phyloP scores from a whole-genome alignment of 2,797 vertebrate genomes.

The Sebastolobus alascanus region DNA sequence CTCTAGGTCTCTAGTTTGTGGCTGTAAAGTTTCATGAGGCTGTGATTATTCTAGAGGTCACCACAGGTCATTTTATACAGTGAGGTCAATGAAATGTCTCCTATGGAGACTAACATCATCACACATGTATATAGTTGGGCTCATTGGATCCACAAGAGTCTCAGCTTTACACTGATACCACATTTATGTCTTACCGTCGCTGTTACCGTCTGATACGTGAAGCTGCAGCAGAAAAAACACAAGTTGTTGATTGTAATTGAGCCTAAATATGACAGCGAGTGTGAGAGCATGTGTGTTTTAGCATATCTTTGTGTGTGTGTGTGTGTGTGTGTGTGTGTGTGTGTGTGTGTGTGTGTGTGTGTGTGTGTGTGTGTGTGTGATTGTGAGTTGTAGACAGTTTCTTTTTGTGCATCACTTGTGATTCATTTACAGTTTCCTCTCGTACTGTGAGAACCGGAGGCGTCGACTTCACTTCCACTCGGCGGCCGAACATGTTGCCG shows the following conservation, averaged over 20 bases:
- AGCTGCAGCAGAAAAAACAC: conserved; percentile 22
- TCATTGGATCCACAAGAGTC: too few species aligned
- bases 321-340: background rate
- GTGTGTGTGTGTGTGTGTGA: background rate
- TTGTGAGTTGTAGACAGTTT: conserved; percentile 21
- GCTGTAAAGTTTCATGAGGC: too few species aligned
- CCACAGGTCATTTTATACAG: too few species aligned
- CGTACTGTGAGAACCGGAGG: conserved; percentile 66
- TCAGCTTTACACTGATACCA: too few species aligned
- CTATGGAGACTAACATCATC: too few species aligned
- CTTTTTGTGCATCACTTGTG: conserved; percentile 44
- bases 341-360: background rate
- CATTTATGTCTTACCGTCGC: background rate
- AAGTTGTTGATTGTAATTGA: conserved; percentile 47
- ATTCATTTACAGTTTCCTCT: conserved; percentile 74
- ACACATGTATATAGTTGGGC: too few species aligned
- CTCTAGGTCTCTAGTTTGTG: too few species aligned
- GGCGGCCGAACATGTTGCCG: conserved; percentile 54
- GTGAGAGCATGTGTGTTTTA: conserved; percentile 11
- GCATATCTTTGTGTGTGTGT: background rate
- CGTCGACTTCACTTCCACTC: conserved; percentile 64
- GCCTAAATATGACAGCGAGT: conserved; percentile 26
- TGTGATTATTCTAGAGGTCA: too few species aligned
- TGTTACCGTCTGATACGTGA: conserved; percentile 1
- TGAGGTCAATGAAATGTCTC: too few species aligned